Conservation (phyloP, 35 echinoderm and acorn worm species). For the Nesometra sesokonis region DNA sequence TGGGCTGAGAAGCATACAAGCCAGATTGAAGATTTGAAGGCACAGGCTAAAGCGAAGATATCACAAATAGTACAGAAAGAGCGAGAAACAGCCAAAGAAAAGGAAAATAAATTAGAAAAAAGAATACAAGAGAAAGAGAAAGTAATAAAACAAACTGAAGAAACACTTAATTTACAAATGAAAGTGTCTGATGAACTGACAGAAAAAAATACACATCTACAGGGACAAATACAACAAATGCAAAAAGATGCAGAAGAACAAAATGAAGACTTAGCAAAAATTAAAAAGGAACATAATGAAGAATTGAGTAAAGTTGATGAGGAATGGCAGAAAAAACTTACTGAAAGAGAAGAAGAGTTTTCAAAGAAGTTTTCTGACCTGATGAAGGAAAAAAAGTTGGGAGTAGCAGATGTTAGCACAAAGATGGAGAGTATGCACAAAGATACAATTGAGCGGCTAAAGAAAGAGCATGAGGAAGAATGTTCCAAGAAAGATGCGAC, state of each 20-base stretch:
- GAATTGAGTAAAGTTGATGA: not conserved
- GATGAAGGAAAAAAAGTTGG: conserved; percentile 73
- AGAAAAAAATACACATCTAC: conserved; percentile 2
- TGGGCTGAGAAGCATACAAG: conserved; percentile 50
- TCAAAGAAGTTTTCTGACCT: conserved; percentile 63
- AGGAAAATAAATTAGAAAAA: conserved; percentile 25
- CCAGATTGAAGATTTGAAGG: conserved; percentile 58
- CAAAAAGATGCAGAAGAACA: conserved; percentile 12
- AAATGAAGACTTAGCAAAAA: not conserved
- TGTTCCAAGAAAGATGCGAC: conserved; percentile 39
- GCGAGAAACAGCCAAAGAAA: conserved; percentile 31
- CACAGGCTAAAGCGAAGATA: conserved; percentile 77
- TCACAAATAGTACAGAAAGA: conserved; percentile 42
- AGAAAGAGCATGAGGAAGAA: conserved; percentile 49
- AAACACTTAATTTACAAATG: conserved; percentile 4
- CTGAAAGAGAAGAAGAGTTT: conserved; percentile 60
- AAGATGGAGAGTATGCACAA: conserved; percentile 56
- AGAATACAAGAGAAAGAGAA: conserved; percentile 32
- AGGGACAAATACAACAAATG: conserved; percentile 8
- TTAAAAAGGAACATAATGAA: conserved; percentile 14
- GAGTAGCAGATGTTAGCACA: conserved; percentile 71
- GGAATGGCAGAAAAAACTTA: conserved; percentile 19
- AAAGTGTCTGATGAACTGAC: not conserved
- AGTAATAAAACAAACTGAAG: conserved; percentile 23
- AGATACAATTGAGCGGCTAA: conserved; percentile 62